phyloP scores from a whole-genome alignment of 2,113 vertebrate species.

The Nyctereutes procyonoides region DNA sequence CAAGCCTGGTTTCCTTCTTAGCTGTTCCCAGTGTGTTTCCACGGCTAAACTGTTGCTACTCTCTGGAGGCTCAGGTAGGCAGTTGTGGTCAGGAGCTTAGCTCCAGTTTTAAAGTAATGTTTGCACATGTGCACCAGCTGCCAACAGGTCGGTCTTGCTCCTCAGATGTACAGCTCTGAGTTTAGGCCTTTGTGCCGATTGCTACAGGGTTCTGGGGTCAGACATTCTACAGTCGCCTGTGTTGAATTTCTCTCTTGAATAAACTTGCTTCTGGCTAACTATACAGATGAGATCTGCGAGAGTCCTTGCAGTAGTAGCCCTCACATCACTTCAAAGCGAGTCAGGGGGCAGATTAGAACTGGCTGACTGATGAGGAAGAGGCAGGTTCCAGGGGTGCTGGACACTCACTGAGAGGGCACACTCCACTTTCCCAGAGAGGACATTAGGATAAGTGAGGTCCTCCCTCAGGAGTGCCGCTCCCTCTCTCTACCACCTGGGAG shows the following conservation, averaged over 20 bases:
- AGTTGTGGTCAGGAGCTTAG: neutral
- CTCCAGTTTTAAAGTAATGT: neutral
- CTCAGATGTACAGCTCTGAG: neutral
- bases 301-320: neutral
- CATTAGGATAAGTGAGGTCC: neutral
- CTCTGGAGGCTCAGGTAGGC: neutral
- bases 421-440: neutral
- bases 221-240: neutral
- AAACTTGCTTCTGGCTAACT: conserved; percentile 66
- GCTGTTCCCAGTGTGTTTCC: neutral
- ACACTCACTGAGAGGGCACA: no score
- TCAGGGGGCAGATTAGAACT: neutral
- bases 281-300: neutral
- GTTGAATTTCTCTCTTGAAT: conserved; percentile 35
- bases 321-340: neutral
- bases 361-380: no score
- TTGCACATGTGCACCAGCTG: neutral
- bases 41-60: neutral
- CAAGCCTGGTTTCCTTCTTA: neutral
- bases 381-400: neutral
- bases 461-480: no score
- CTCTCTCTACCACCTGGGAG: neutral
- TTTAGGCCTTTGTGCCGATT: neutral
- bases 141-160: neutral
- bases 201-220: neutral